Base-by-base conservation (phyloP, 2,113 vertebrate genomes). In the Toxotes chatareus region DNA sequence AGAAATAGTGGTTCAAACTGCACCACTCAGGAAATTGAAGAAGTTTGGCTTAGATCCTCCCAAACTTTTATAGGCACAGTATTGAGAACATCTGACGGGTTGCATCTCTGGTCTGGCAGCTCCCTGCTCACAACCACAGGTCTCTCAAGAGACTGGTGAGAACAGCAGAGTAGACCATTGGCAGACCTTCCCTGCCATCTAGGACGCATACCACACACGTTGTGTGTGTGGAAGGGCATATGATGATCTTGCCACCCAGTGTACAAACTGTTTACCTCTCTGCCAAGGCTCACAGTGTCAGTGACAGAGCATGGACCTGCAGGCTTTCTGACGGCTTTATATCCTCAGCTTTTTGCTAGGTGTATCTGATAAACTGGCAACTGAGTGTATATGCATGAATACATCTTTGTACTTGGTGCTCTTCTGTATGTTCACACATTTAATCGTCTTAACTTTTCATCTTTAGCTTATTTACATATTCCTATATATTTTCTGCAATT, bases 231-330 rank as follows among this genome's bases (percentile, higher is more conserved):
- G 77, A 85, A 70, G 42, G 66, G 63, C 66, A 36, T 27, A 76
- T 82, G 53, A 87, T 85, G 21, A 85, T 71, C 46, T 82, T 62
- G 69, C 86, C 79, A 84, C 76, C 83, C 83, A 76, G 59, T 19
- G 59, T 11, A 85, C 79, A 82, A 84, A 88, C 79, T 66, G 73
- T 88, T 86, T 88, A 83, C 73, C 70, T 64, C 63, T 16, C 6
- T 78, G 62, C 78, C 81, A 83, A 85, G 87, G 68, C 78, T 83
- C 42, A 78, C 4, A 60, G 84, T 87, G 72, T 85, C 83, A 76
- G 46, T 88, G 62, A 83, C 89, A 79, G 76, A 69, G 46, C 53
- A 60, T 16, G 40, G 57, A 80, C 36, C 73, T 76, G 67, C 42
- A 44, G 70, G 47, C 67, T 59, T 60, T 38, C 17, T 66, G 65